These are phyloP conservation scores for Pycnonotus jocosus DNA, from an alignment of 2,113 vertebrate genomes.

Conservation along the genomic window DNA sequence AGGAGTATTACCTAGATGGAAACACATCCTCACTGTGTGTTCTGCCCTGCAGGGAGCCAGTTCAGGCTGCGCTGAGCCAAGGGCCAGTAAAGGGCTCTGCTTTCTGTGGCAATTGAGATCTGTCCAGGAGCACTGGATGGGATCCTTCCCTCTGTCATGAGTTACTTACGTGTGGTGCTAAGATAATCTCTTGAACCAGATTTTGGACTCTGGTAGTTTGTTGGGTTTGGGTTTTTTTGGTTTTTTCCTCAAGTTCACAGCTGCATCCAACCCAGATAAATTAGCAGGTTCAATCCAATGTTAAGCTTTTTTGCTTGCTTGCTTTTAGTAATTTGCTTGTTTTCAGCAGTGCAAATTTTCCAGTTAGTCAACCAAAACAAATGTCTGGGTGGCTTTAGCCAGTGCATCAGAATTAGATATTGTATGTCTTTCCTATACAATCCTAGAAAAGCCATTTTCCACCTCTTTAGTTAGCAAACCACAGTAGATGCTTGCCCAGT, in stretches of 20 bases:
- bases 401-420: neutral
- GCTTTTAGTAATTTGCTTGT: neutral
- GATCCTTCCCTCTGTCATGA: neutral
- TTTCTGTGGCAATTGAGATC: neutral
- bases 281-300: neutral
- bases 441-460: neutral
- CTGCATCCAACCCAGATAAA: neutral
- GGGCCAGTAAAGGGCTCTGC: neutral
- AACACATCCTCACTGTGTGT: fast-evolving
- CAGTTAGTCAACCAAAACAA: neutral
- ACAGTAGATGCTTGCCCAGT: neutral
- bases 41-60: neutral
- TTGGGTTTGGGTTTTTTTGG: neutral
- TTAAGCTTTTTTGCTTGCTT: neutral
- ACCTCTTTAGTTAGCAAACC: neutral
- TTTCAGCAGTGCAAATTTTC: neutral
- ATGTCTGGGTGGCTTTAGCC: neutral
- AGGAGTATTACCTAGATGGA: neutral
- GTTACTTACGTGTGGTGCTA: neutral
- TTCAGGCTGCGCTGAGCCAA: neutral
- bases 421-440: neutral
- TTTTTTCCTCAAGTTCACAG: neutral
- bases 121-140: neutral
- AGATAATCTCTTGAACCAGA: neutral
- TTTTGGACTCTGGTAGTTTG: neutral